Conservation (phyloP, 2,113 vertebrate genomes). For the Notarius quadriscutis region DNA sequence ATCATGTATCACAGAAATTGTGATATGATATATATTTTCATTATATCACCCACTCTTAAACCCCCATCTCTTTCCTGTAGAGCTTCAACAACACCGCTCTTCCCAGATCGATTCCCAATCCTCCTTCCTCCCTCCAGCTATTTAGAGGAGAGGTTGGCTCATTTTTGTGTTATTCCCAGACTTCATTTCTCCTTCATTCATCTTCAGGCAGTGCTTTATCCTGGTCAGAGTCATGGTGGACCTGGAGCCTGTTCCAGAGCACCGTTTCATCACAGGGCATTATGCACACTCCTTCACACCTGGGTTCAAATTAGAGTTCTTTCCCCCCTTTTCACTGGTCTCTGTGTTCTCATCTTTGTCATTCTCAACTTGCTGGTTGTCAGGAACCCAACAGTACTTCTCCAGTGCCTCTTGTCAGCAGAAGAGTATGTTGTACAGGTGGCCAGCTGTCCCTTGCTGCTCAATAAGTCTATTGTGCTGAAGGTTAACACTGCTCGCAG, state of each 20-base stretch:
- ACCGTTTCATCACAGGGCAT: not conserved
- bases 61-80: not conserved
- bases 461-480: conserved; percentile 40
- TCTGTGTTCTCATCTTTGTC: conserved; percentile 16
- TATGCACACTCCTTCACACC: conserved; percentile 31
- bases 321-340: not conserved
- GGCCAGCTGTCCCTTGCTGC: conserved; percentile 36
- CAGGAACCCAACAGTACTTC: conserved; percentile 21
- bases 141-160: not conserved
- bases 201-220: not conserved
- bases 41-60: not conserved
- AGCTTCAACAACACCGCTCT: conserved; percentile 20
- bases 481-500: conserved; percentile 26
- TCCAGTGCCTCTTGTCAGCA: conserved; percentile 32
- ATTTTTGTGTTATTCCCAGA: conserved; percentile 41
- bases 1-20: not conserved
- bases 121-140: not conserved
- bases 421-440: conserved; percentile 19
- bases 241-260: not conserved
- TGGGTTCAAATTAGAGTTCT: not conserved
- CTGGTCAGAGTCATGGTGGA: not conserved
- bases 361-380: conserved; percentile 29
- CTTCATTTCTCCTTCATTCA: conserved; percentile 17
- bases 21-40: not conserved
- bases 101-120: conserved; percentile 4